Percentiles rank a stretch among this genome's conserved stretches.
Evolutionary conservation across 2,888 invertebrate genomes (phyloP).

Genomic region (Cantharis rufa): DNA sequence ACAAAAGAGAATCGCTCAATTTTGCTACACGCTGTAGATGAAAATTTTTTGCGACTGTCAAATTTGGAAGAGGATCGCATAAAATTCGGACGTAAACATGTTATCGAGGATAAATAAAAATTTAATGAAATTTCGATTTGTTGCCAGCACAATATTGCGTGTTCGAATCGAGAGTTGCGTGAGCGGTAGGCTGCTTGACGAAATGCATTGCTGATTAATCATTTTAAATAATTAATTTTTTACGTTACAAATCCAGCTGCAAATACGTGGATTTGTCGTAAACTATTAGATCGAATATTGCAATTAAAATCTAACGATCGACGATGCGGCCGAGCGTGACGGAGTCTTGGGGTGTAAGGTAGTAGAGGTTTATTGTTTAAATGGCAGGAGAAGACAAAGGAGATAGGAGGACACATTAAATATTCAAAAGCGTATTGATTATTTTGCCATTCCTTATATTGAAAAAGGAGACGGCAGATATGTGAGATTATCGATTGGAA

Average conservation of each 20-base stretch:
- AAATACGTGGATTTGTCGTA: background rate
- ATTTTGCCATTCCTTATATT: slow-evolving; percentile 4
- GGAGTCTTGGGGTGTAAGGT: background rate
- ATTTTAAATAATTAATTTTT: background rate
- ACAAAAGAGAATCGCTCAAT: too few species aligned
- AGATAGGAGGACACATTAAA: slow-evolving; percentile 1
- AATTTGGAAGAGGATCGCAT: background rate
- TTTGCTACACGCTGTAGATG: too few species aligned
- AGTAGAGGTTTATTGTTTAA: background rate
- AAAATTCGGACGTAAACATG: background rate
- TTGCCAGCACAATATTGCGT: background rate
- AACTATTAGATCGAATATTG: background rate
- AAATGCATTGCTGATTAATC: background rate
- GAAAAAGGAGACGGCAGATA: slow-evolving; percentile 10
- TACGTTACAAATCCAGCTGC: background rate
- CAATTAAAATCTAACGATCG: background rate
- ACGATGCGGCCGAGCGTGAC: background rate
- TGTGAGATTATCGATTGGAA: slow-evolving; percentile 15
- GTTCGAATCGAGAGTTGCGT: background rate
- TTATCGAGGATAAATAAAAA: background rate
- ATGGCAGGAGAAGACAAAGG: background rate
- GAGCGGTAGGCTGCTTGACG: background rate
- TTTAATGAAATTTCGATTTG: background rate
- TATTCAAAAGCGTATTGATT: slow-evolving; percentile 22
- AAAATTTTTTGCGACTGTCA: too few species aligned